Percentiles rank a stretch among this genome's conserved stretches.
phyloP scores from a whole-genome alignment of 2,888 invertebrate species.

The Apamea epomidion region DNA sequence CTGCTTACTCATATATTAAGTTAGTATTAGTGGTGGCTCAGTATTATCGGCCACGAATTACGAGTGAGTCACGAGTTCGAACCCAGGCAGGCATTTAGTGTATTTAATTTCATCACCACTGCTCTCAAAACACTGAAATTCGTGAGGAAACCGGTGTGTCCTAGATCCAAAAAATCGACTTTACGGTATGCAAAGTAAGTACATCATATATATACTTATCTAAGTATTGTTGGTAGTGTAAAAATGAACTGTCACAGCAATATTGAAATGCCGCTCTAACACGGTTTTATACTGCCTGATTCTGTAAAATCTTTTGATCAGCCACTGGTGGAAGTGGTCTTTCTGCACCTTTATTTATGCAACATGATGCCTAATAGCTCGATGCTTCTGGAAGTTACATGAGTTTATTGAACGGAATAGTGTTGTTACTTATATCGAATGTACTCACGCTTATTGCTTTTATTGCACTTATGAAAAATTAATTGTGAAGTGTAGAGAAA shows the following conservation, averaged over 20 bases:
- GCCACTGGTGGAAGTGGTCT: too few relatives aligned
- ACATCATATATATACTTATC: neutral
- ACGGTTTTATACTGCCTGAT: neutral
- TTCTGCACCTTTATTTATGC: slow-evolving; percentile 5
- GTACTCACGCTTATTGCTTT: neutral
- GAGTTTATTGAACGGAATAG: neutral
- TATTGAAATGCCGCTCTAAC: neutral
- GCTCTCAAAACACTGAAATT: too few relatives aligned
- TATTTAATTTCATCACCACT: too few relatives aligned
- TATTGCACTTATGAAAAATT: neutral
- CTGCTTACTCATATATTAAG: too few relatives aligned
- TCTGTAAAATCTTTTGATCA: neutral
- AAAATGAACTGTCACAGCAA: neutral
- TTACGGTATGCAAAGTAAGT: neutral
- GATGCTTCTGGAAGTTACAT: neutral
- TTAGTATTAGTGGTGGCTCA: too few relatives aligned
- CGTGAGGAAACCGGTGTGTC: too few relatives aligned
- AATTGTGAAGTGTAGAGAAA: neutral
- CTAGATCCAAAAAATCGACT: too few relatives aligned
- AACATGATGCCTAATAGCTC: neutral
- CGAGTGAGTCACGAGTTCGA: too few relatives aligned
- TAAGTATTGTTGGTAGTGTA: neutral
- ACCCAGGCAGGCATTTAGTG: too few relatives aligned
- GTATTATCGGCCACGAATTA: too few relatives aligned
- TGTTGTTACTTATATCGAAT: neutral